These are phyloP conservation scores for Tillus elongatus DNA, from an alignment of 2,888 invertebrate genomes.

Conservation along the genomic window DNA sequence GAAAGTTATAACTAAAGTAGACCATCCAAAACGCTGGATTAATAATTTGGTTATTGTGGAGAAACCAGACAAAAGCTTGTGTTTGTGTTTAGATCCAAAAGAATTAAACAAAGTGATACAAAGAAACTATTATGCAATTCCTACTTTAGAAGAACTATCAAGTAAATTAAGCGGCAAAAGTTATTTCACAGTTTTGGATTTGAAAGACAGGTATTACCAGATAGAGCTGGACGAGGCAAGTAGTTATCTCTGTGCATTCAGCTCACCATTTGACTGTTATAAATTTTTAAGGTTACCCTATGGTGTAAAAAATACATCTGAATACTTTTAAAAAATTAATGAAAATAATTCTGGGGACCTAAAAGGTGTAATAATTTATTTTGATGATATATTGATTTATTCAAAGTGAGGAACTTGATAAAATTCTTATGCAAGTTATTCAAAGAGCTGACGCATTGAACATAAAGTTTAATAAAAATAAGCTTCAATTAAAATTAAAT, in stretches of 20 bases:
- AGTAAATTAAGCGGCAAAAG: conserved; percentile 19
- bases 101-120: conserved; percentile 21
- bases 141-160: conserved; percentile 22
- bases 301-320: conserved; percentile 21
- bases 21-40: conserved; percentile 17
- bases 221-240: conserved; percentile 24
- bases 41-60: conserved; percentile 25
- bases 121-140: conserved; percentile 20
- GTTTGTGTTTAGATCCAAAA: conserved; percentile 27
- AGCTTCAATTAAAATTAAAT: conserved; percentile 23
- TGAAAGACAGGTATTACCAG: conserved; percentile 31
- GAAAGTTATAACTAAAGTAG: conserved; percentile 14
- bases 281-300: conserved; percentile 17
- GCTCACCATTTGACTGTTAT: conserved; percentile 28
- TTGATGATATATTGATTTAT: conserved; percentile 26
- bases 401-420: conserved; percentile 22
- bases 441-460: conserved; percentile 22
- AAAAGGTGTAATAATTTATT: conserved; percentile 27
- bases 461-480: conserved; percentile 28
- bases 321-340: conserved; percentile 30
- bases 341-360: conserved; percentile 29
- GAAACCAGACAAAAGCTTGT: conserved; percentile 22
- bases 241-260: conserved; percentile 24
- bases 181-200: conserved; percentile 24
- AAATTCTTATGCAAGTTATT: conserved; percentile 22